Base-by-base conservation (phyloP, 2,888 invertebrate species). In the Drosophila acutilabella region DNA sequence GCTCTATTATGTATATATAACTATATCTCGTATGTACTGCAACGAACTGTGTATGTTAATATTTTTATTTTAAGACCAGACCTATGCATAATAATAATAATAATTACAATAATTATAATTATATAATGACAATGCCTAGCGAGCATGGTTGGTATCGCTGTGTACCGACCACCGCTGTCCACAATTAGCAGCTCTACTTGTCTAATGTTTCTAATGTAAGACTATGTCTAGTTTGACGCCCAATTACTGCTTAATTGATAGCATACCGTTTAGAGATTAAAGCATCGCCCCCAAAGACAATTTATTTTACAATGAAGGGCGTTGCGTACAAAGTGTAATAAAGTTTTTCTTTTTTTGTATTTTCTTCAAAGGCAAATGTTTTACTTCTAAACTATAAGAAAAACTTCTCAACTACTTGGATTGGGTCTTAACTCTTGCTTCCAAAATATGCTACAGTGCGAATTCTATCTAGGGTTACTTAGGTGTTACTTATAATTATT, bases 11-110 rank as follows among this genome's bases (percentile, higher is more conserved):
- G 44, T 64, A 64, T 71, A 59, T 54, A 61, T 13, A 36, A 13
- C 11, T 36, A 36, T 36, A 36, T 36, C 61, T 56, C 41, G 52
- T 40, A 58, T 59, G 70, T 62, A 64, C 56, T 62, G 48, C 74
- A 57, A 71, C 60, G 76, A 78, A 78, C 78, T 78, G 75, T 73
- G 64, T 69, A 73, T 73, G 78, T 78, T 75, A 61, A 72, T 68
- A 52, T 13, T 51, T 62, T 44, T 30, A 59, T 26, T 73, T 78
- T 68, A 74, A 52, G 48, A 36, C n/a, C 38, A 52, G 44, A 36
- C 14, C 38, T 65, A 69, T 23, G 69, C 78, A 69, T 76, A 62
- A 69, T 44, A 36, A n/a, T n/a, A n/a, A 44, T 41, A 42, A 30
- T 56, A 26, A 45, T 45, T 20, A 45, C 26, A 30, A 16, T 36